Conservation (phyloP, 2,888 invertebrate genomes). For the Brachyopa scutellaris region DNA sequence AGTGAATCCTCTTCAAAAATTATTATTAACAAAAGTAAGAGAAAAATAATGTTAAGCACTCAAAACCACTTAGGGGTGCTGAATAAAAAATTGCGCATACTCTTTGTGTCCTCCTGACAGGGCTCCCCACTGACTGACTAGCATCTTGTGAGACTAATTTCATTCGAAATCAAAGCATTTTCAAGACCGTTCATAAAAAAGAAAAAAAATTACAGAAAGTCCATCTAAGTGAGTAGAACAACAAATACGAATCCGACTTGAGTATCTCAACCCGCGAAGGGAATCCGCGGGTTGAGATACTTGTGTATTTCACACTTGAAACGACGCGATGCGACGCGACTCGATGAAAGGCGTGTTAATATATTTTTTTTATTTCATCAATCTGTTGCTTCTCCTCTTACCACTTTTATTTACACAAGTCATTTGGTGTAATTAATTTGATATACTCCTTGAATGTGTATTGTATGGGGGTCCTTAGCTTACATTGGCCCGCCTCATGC, state of each 20-base stretch:
- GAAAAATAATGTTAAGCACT: slow-evolving; percentile 15
- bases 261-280: too few species aligned
- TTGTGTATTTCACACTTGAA: slow-evolving; percentile 1
- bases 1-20: neutral
- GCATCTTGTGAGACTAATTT: slow-evolving; percentile 21
- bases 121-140: neutral
- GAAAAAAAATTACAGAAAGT: slow-evolving; percentile 19
- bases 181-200: slow-evolving; percentile 24
- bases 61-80: slow-evolving; percentile 15
- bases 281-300: neutral
- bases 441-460: neutral
- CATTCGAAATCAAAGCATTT: slow-evolving; percentile 18
- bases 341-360: too few species aligned
- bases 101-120: neutral
- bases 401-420: slow-evolving; percentile 1
- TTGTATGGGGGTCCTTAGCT: too few species aligned
- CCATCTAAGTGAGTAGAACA: neutral
- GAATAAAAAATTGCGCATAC: neutral
- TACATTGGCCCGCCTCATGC: too few species aligned
- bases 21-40: neutral
- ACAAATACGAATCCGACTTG: neutral
- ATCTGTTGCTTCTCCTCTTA: neutral
- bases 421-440: slow-evolving; percentile 34
- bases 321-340: neutral
- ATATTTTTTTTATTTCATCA: too few species aligned